Conservation (phyloP, 2,888 invertebrate species). For the Lithophane socia region DNA sequence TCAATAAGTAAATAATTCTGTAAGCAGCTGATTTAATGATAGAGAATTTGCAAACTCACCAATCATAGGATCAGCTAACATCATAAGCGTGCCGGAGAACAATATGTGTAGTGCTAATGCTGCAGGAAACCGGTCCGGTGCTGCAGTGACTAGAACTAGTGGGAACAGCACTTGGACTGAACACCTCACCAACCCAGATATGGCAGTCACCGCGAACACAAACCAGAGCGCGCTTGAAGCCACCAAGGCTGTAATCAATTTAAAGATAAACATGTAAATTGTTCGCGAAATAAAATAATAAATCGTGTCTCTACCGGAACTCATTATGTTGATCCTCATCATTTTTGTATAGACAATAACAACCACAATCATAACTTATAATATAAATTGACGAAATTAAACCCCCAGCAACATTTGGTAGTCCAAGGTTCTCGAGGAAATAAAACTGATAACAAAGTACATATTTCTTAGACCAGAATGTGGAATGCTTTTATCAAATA, state of each 20-base stretch:
- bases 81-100: constrained; percentile 92
- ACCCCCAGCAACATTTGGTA: background rate
- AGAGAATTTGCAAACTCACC: constrained; percentile 83
- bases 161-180: constrained; percentile 93
- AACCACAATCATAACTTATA: constrained; percentile 9
- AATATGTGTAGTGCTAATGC: constrained; percentile 94
- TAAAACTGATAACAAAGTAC: background rate
- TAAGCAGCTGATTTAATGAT: background rate
- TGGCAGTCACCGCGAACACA: constrained; percentile 90
- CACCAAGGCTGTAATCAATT: constrained; percentile 79
- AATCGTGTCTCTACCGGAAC: background rate
- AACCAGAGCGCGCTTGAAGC: constrained; percentile 85
- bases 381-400: constrained; percentile 6
- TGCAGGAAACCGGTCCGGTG: constrained; percentile 92
- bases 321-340: background rate
- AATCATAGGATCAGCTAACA: constrained; percentile 92
- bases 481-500: constrained; percentile 7
- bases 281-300: background rate
- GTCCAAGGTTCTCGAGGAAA: constrained; percentile 17
- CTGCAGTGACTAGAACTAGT: constrained; percentile 92
- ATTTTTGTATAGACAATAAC: background rate
- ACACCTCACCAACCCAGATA: constrained; percentile 93
- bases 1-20: background rate
- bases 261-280: constrained; percentile 50
- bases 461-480: background rate